phyloP scores from a whole-genome alignment of 2,113 vertebrate genomes.

The Psilopsiagon aurifrons region DNA sequence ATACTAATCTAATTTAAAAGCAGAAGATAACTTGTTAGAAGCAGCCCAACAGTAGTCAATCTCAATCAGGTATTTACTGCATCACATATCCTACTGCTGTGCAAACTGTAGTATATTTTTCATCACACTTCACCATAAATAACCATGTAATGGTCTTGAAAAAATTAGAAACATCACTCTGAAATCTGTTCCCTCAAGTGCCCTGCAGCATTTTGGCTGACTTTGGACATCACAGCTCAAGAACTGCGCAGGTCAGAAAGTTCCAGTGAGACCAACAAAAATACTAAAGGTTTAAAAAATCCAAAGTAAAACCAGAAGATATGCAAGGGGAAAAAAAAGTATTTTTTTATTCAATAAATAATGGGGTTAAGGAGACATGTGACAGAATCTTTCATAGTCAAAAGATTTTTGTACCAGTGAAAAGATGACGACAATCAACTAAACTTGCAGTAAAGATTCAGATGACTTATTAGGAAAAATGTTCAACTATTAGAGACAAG shows the following conservation, averaged over 20 bases:
- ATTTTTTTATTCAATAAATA: neutral
- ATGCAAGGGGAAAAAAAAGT: rapidly evolving
- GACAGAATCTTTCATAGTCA: neutral
- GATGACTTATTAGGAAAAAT: neutral
- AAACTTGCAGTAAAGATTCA: neutral
- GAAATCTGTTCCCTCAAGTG: neutral
- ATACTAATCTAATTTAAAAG: neutral
- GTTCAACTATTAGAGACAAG: neutral
- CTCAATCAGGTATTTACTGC: neutral
- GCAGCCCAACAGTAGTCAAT: neutral
- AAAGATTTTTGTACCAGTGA: neutral
- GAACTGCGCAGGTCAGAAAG: neutral
- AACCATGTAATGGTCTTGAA: neutral
- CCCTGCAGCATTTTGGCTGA: neutral
- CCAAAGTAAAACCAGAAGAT: neutral
- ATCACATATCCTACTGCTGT: neutral
- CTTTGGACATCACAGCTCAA: neutral
- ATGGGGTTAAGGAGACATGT: neutral
- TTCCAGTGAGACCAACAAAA: neutral
- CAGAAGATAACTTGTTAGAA: neutral
- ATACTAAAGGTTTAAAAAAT: neutral
- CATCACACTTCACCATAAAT: neutral
- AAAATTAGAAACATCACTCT: neutral
- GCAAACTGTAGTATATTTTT: neutral
- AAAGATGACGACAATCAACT: neutral